A percentile compares a stretch with the other conserved stretches of the same genome.
These are phyloP conservation scores for Engraulis encrasicolus DNA, from an alignment of 2,113 vertebrate species.

Conservation along the genomic window DNA sequence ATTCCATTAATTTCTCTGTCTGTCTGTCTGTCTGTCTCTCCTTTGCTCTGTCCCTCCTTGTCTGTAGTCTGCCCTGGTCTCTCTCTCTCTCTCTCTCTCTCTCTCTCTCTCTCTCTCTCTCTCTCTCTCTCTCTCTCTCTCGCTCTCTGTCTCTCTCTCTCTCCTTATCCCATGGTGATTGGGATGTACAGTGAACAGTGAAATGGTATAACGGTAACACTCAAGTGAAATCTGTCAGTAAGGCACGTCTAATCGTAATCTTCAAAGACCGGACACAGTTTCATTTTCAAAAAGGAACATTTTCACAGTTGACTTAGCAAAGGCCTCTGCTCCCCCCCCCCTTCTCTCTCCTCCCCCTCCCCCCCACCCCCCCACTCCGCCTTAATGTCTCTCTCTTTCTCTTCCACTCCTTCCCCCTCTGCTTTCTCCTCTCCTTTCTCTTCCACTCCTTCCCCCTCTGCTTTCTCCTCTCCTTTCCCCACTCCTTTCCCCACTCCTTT, in stretches of 20 bases:
- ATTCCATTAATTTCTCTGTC: too few species aligned
- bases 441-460: too few species aligned
- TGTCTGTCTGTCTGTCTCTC: too few species aligned
- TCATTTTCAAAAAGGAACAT: neutral
- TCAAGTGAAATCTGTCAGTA: neutral
- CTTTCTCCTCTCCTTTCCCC: too few species aligned
- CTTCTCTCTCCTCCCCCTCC: too few species aligned
- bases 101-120: slow-evolving; percentile 39
- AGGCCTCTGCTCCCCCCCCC: neutral
- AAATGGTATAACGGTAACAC: neutral
- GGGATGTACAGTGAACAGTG: slow-evolving; percentile 24
- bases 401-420: too few species aligned
- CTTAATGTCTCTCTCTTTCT: too few species aligned
- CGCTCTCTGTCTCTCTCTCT: slow-evolving; percentile 12
- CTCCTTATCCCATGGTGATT: neutral
- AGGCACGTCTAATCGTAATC: neutral
- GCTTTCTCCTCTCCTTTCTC: too few species aligned
- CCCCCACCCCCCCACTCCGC: too few species aligned
- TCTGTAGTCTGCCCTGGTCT: too few species aligned
- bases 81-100: neutral
- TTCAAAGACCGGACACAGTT: neutral
- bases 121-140: neutral
- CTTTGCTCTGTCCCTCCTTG: too few species aligned
- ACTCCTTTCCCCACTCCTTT: too few species aligned
- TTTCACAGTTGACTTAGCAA: neutral